Evolutionary conservation across 2,888 invertebrate genomes (phyloP), one percentile per base, ranked within the genome.

Genomic region (Leptinotarsa haldemani): DNA sequence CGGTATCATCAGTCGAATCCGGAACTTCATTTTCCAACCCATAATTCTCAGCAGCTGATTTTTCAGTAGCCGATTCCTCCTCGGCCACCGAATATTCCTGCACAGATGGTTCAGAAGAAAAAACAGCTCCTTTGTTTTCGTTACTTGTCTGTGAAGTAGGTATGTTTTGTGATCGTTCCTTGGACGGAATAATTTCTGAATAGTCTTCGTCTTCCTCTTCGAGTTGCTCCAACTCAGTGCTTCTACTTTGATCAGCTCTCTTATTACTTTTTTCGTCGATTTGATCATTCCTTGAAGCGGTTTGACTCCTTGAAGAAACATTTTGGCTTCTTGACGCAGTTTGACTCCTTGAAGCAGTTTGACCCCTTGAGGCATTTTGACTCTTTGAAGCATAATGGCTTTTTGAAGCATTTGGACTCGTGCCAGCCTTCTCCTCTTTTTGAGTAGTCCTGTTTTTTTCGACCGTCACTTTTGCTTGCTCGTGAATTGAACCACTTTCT

Each of bases 1-100:
- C 65, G 13, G 22, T 53, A 50, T 74, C 68, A 30, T 77, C 76
- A 13, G 73, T 52, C 40, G 69, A 48, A 64, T 66, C 53, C 12
- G 25, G 58, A 20, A 25, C 40, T 25, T 56, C 64, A 40, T 69
- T 67, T 73, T 74, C 70, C 5, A 7, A 22, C 4, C 5, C 53
- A 12, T 53, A 68, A 53, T 63, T 67, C 47, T 70, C 74, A 20
- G 18, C 66, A 18, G 46, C 30, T 18, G 70, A 64, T 46, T 50
- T 67, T 67, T 67, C 52, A 9, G 22, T 15, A 16, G 30, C 5
- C 15, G 22, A 48, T 40, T 40, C 40, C 22, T 18, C 47, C 48
- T 63, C 50, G 22, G 46, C 56, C 25, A 4, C 56, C 1, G 22
- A 47, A 67, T 40, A 52, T 30, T 73, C 56, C 47, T 64, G 16